A percentile compares a stretch with the other conserved stretches of the same genome.
phyloP scores from a whole-genome alignment of 2,888 invertebrate genomes.

The Drosophila lacicola region DNA sequence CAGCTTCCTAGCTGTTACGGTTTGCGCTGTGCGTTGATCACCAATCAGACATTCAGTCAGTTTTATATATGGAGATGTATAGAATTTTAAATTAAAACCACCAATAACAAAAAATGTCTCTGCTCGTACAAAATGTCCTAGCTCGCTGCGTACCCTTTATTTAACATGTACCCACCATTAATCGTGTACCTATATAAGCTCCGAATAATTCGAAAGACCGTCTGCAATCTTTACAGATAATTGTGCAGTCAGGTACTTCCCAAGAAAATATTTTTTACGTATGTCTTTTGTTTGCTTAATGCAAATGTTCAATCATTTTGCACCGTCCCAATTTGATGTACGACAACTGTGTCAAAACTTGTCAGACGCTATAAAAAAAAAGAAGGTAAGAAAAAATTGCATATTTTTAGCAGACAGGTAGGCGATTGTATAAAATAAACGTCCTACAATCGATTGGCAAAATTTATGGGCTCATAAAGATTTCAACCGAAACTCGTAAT shows the following conservation, averaged over 20 bases:
- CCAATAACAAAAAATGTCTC: too few relatives aligned
- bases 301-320: slow-evolving; percentile 66
- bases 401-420: slow-evolving; percentile 25
- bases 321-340: slow-evolving; percentile 58
- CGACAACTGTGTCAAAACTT: slow-evolving; percentile 71
- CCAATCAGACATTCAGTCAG: too few relatives aligned
- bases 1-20: too few relatives aligned
- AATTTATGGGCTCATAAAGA: slow-evolving; percentile 80
- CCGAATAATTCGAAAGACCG: not conserved
- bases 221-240: not conserved
- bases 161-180: not conserved
- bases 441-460: slow-evolving; percentile 43
- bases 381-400: slow-evolving; percentile 22
- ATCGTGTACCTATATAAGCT: not conserved
- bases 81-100: too few relatives aligned
- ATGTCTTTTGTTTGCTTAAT: slow-evolving; percentile 20
- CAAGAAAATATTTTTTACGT: not conserved
- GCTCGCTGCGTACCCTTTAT: not conserved
- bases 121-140: too few relatives aligned
- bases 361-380: slow-evolving; percentile 50
- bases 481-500: slow-evolving; percentile 67
- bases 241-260: not conserved
- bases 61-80: too few relatives aligned
- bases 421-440: slow-evolving; percentile 11
- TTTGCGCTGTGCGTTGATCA: too few relatives aligned